phyloP scores from a whole-genome alignment of 2,888 invertebrate genomes.

The Crepidodera aurea region DNA sequence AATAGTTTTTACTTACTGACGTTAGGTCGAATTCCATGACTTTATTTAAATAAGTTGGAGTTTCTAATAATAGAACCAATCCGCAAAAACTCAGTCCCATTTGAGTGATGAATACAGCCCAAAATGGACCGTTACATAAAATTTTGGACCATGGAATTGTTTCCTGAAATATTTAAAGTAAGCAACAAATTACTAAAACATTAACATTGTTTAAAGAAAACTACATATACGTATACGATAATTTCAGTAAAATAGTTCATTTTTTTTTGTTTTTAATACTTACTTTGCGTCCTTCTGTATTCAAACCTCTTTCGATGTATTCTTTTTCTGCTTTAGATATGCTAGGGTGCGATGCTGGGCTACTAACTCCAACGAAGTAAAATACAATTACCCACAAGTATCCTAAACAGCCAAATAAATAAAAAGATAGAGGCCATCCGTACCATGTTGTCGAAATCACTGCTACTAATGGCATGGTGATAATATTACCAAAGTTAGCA shows the following conservation, averaged over 20 bases:
- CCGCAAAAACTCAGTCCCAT: neutral
- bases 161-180: slow-evolving; percentile 10
- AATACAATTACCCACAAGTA: slow-evolving; percentile 10
- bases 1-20: slow-evolving; percentile 2
- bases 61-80: slow-evolving; percentile 4
- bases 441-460: slow-evolving; percentile 16
- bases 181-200: no score
- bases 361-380: slow-evolving; percentile 15
- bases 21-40: slow-evolving; percentile 12
- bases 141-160: slow-evolving; percentile 19
- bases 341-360: slow-evolving; percentile 8
- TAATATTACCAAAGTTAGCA: slow-evolving; percentile 14
- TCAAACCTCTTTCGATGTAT: slow-evolving; percentile 17
- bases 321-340: slow-evolving; percentile 15
- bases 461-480: slow-evolving; percentile 21
- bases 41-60: slow-evolving; percentile 21
- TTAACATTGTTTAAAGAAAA: no score
- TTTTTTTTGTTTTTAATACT: no score
- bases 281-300: neutral
- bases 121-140: neutral
- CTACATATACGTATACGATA: no score
- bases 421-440: slow-evolving; percentile 22
- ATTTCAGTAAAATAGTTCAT: no score
- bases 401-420: slow-evolving; percentile 20
- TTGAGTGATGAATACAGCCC: slow-evolving; percentile 7